A percentile compares a stretch with the other conserved stretches of the same genome.
phyloP scores from a whole-genome alignment of 2,113 vertebrate species.

The Tenrec ecaudatus region DNA sequence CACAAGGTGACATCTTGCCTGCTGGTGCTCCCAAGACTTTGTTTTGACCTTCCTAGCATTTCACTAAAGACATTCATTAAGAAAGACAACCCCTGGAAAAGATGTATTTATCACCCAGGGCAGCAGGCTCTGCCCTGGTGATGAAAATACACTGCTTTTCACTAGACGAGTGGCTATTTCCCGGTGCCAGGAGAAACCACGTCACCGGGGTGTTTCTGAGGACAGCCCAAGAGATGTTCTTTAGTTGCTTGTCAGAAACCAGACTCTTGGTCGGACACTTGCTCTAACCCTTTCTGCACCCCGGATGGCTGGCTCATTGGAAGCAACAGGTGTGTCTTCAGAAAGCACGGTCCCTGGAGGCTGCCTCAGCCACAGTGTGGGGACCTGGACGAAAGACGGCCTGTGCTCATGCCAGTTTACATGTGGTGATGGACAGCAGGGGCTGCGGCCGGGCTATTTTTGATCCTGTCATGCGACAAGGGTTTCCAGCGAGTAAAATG shows the following conservation, averaged over 20 bases:
- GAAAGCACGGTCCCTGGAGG: slow-evolving; percentile 84
- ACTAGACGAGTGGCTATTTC: slow-evolving; percentile 70
- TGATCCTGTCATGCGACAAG: slow-evolving; percentile 93
- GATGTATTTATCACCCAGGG: slow-evolving; percentile 73
- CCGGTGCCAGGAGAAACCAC: slow-evolving; percentile 62
- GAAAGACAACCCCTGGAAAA: slow-evolving; percentile 67
- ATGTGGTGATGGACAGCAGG: slow-evolving; percentile 93
- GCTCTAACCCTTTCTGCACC: slow-evolving; percentile 79
- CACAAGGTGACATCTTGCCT: slow-evolving; percentile 5
- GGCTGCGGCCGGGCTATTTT: slow-evolving; percentile 95
- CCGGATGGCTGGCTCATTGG: slow-evolving; percentile 76
- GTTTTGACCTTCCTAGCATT: slow-evolving; percentile 37
- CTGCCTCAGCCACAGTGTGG: slow-evolving; percentile 67
- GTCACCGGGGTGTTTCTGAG: slow-evolving; percentile 73
- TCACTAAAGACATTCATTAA: slow-evolving; percentile 62
- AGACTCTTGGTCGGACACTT: slow-evolving; percentile 74
- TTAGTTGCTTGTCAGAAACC: slow-evolving; percentile 71
- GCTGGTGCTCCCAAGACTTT: background rate
- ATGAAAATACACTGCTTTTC: slow-evolving; percentile 74
- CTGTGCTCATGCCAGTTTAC: slow-evolving; percentile 84
- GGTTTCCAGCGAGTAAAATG: slow-evolving; percentile 89
- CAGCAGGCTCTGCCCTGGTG: slow-evolving; percentile 59
- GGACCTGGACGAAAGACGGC: slow-evolving; percentile 71
- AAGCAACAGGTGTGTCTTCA: slow-evolving; percentile 87
- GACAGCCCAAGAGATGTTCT: slow-evolving; percentile 73